phyloP scores from a whole-genome alignment of 1,140 invertebrate genomes.

The Drosophila subpulchrella region DNA sequence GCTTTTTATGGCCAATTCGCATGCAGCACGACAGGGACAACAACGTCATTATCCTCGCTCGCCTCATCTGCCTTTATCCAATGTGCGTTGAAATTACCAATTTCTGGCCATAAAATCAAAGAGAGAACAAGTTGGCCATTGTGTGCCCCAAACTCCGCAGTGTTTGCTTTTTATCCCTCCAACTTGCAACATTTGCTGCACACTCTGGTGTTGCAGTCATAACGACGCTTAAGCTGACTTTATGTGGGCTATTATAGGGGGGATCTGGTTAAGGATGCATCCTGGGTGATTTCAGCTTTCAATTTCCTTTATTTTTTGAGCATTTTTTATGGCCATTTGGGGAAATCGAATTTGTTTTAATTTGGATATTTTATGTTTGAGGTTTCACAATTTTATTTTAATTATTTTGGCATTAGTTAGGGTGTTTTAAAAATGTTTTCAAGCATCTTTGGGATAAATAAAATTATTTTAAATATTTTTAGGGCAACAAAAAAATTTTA shows the following conservation, averaged over 20 bases:
- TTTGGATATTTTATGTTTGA: neutral
- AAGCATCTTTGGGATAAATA: too few species aligned
- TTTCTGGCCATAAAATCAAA: constrained; percentile 78
- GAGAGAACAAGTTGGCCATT: constrained; percentile 74
- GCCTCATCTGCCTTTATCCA: constrained; percentile 35
- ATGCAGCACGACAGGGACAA: constrained; percentile 61
- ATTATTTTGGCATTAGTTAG: neutral
- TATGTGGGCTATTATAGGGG: constrained; percentile 69
- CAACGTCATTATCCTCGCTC: constrained; percentile 37
- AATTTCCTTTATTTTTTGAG: neutral
- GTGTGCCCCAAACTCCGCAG: neutral
- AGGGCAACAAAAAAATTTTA: too few species aligned
- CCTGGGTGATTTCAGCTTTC: constrained; percentile 1
- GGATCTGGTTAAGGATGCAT: constrained; percentile 35
- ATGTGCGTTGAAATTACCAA: constrained; percentile 77
- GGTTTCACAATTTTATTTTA: neutral
- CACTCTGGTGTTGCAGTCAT: constrained; percentile 48
- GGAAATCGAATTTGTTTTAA: neutral
- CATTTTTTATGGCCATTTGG: neutral
- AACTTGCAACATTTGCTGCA: constrained; percentile 42
- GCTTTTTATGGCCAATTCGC: constrained; percentile 77
- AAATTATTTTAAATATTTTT: too few species aligned
- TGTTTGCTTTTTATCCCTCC: constrained; percentile 7
- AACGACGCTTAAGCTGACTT: constrained; percentile 78
- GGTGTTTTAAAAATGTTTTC: too few species aligned